Percentiles rank a stretch among this genome's conserved stretches.
phyloP scores from a whole-genome alignment of 2,113 vertebrate genomes.

The human region GRCh38 chr3:113147501-113148000 shows the following conservation, averaged over 20 bases:
- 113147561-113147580: not conserved
- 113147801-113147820: slow-evolving; percentile 41
- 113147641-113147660: not conserved
- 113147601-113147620: not conserved
- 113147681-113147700: slow-evolving; percentile 47
- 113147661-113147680: slow-evolving; percentile 17
- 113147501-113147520: not conserved
- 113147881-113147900: not conserved
- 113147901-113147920: slow-evolving; percentile 66
- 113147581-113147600: not conserved
- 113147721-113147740: slow-evolving; percentile 55
- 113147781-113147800: slow-evolving; percentile 39
- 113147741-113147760: slow-evolving; percentile 56
- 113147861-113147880: slow-evolving; percentile 20
- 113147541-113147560: not conserved
- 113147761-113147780: slow-evolving; percentile 64
- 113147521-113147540: not conserved
- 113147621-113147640: not conserved
- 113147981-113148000: slow-evolving; percentile 61
- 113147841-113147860: slow-evolving; percentile 35
- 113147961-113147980: slow-evolving; percentile 66
- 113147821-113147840: slow-evolving; percentile 36
- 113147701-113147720: slow-evolving; percentile 23
- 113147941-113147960: slow-evolving; percentile 73
- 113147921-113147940: slow-evolving; percentile 13